These are phyloP conservation scores for Malurus alboscapulatus DNA, from an alignment of 2,113 vertebrate genomes.

Conservation along the genomic window DNA sequence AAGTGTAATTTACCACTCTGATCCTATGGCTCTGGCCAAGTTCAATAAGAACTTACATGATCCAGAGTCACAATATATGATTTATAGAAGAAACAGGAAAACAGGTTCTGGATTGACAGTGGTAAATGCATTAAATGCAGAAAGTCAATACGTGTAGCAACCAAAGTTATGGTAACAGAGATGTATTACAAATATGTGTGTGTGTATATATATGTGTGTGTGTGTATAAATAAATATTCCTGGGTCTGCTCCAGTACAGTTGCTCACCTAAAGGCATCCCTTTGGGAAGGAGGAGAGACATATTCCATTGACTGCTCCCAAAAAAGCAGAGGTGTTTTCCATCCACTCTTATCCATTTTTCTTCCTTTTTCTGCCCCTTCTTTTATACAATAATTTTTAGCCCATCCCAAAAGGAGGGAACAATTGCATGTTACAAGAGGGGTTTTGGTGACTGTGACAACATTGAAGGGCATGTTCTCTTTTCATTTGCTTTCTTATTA, in stretches of 20 bases:
- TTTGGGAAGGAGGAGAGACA: not conserved
- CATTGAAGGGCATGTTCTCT: not conserved
- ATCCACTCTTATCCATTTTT: not conserved
- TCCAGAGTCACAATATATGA: not conserved
- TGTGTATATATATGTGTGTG: not conserved
- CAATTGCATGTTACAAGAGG: not conserved
- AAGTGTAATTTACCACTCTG: not conserved
- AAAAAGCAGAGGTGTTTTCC: not conserved
- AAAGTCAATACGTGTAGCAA: accelerated
- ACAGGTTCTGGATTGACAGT: not conserved
- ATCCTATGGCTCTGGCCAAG: not conserved
- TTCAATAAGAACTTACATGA: not conserved
- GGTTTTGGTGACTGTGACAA: not conserved
- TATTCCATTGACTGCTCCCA: not conserved
- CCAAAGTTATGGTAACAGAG: not conserved
- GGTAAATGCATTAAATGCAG: not conserved
- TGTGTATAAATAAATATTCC: not conserved
- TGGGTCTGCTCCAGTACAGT: not conserved
- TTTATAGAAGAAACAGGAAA: not conserved
- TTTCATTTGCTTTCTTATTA: not conserved
- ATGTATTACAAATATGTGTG: not conserved
- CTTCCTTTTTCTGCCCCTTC: not conserved
- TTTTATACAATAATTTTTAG: not conserved
- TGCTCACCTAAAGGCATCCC: not conserved
- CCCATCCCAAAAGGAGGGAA: not conserved